Base-by-base conservation (phyloP, 2,113 vertebrate species). In the Miniopterus natalensis region DNA sequence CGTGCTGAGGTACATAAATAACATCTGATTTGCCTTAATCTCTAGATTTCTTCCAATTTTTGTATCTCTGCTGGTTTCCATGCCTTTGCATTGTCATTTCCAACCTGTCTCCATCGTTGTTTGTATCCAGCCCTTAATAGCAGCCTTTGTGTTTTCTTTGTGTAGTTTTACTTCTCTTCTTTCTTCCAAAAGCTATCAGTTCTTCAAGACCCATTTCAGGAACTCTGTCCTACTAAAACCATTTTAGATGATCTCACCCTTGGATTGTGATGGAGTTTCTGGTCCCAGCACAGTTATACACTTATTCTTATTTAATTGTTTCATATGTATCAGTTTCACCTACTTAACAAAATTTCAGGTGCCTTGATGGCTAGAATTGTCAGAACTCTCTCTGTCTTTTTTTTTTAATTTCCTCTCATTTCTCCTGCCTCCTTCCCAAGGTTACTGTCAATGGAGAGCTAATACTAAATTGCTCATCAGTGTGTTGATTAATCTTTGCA, bases 91-190 rank as follows among this genome's bases (percentile, higher is more conserved):
- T 53, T 92, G 20, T 79, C 36, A 15, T 40, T 68, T n/a, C 53
- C 51, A 80, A 3, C 21, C 31, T 87, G 47, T 23, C 25, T 75
- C 49, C 81, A 12, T 53, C 14, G 29, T 27, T 47, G 45, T 66
- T 75, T 36, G n/a, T 49, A 21, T 6, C 45, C 2, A 29, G 5
- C 31, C 15, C 57, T 11, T 23, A 53, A 63, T 4, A n/a, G 13
- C 51, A 71, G 42, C 18, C 14, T 94, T 51, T 84, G n/a, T 88
- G 53, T 74, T 83, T 90, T 83, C 29, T 86, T 74, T 29, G 66
- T 20, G 13, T 25, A 31, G 47, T 51, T 91, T 71, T 12, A 66
- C 27, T 73, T 84, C n/a, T 45, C 49, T 65, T 68, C n/a, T 88
- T 66, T 79, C 61, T 84, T 92, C 29, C 36, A 47, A 45, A 92